Conservation (phyloP, 2,113 vertebrate genomes). For the Australoheros scitulus region DNA sequence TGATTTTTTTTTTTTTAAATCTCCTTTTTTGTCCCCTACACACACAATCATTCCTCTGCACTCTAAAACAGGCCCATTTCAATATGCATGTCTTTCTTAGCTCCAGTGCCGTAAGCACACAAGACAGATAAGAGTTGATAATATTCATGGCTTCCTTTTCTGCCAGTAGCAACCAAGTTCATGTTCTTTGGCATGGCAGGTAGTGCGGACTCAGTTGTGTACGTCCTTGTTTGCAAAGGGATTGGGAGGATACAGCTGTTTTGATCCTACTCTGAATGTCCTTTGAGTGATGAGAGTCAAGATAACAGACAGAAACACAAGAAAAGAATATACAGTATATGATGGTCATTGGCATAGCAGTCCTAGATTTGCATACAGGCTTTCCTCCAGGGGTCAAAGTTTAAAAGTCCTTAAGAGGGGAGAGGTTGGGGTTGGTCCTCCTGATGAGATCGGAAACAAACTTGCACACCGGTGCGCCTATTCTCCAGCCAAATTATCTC, state of each 20-base stretch:
- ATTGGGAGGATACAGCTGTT: conserved; percentile 31
- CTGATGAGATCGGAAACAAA: conserved; percentile 56
- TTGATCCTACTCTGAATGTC: conserved; percentile 35
- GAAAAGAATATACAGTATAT: not conserved
- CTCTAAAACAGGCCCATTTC: conserved; percentile 4
- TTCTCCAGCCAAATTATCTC: conserved; percentile 35
- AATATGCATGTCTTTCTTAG: not conserved
- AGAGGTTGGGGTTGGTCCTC: conserved; percentile 12
- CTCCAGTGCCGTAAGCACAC: conserved; percentile 25
- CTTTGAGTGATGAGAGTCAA: conserved; percentile 24
- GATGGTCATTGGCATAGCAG: conserved; percentile 59
- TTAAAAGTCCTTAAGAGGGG: conserved; percentile 48
- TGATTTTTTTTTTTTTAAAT: conserved; percentile 24
- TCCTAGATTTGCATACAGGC: conserved; percentile 71
- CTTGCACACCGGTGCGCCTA: conserved; percentile 51
- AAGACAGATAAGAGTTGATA: conserved; percentile 11
- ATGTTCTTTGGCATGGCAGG: conserved; percentile 69
- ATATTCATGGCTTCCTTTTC: conserved; percentile 44
- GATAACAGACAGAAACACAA: conserved; percentile 6
- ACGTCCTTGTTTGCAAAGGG: conserved; percentile 26
- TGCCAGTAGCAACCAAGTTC: conserved; percentile 39
- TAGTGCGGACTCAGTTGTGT: conserved; percentile 24
- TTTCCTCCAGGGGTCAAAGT: conserved; percentile 53
- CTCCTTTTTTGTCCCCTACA: conserved; percentile 33
- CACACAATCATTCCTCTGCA: not conserved